Percentiles rank a stretch among this genome's conserved stretches.
Conservation (phyloP, 2,888 invertebrate species). For the Hydraecia micacea region DNA sequence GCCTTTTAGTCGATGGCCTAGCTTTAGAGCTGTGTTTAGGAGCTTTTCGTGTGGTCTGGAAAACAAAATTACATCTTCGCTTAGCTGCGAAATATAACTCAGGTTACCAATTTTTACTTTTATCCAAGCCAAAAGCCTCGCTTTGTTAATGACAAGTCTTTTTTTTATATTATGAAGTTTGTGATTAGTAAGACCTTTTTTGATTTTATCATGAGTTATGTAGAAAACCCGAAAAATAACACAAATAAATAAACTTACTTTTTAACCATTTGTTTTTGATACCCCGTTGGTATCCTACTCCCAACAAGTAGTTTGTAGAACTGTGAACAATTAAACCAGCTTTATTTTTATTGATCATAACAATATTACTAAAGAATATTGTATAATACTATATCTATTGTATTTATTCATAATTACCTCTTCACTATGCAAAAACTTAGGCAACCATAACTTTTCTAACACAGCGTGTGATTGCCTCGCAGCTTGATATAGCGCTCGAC, state of each 20-base stretch:
- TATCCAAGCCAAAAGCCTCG: no score
- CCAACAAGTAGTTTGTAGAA: slow-evolving; percentile 94
- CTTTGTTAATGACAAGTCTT: no score
- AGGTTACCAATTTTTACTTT: no score
- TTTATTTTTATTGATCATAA: slow-evolving; percentile 19
- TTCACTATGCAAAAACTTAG: slow-evolving; percentile 95
- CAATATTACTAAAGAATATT: not conserved
- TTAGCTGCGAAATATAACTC: no score
- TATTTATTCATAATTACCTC: slow-evolving; percentile 88
- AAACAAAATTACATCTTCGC: no score
- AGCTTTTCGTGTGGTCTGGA: slow-evolving; percentile 81
- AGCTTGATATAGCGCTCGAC: slow-evolving; percentile 94
- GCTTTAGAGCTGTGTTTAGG: slow-evolving; percentile 80
- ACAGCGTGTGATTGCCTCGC: slow-evolving; percentile 94
- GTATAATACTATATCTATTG: not conserved
- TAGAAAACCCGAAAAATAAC: no score
- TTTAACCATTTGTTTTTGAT: slow-evolving; percentile 88
- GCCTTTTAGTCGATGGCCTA: slow-evolving; percentile 91
- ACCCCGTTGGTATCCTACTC: slow-evolving; percentile 90
- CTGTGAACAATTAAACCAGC: slow-evolving; percentile 83
- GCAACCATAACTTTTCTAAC: slow-evolving; percentile 93
- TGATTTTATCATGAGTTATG: no score
- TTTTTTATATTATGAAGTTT: no score
- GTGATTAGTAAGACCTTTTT: no score
- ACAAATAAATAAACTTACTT: slow-evolving; percentile 81